Conservation (phyloP, 2,888 invertebrate species). For the Drosophila meridiana region DNA sequence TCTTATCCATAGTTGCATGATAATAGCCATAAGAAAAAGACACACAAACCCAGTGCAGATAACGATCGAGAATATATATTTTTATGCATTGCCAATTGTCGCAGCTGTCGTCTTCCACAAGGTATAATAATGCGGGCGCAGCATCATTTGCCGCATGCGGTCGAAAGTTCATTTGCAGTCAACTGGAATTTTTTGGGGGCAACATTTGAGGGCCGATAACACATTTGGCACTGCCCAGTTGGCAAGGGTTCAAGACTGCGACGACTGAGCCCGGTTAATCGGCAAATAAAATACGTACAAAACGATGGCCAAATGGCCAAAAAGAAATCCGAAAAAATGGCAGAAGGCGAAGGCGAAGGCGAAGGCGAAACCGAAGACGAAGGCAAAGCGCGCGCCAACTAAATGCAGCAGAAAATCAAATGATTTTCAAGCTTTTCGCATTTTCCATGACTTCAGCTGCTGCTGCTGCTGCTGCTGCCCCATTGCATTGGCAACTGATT, state of each 20-base stretch:
- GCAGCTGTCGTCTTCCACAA: constrained; percentile 2
- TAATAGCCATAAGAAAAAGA: not conserved
- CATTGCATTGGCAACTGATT: constrained; percentile 69
- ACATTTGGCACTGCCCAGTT: constrained; percentile 65
- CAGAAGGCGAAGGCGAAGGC: constrained; percentile 5
- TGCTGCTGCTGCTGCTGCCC: not conserved
- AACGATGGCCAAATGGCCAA: constrained; percentile 29
- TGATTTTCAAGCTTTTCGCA: constrained; percentile 56
- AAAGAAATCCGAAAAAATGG: not conserved
- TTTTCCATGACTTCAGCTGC: constrained; percentile 3
- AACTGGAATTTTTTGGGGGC: constrained; percentile 55
- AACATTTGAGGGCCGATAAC: constrained; percentile 54
- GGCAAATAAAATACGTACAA: constrained; percentile 60
- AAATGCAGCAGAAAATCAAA: constrained; percentile 76
- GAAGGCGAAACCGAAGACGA: too few relatives aligned
- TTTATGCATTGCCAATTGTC: constrained; percentile 1
- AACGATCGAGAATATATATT: constrained; percentile 5
- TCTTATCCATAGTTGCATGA: not conserved
- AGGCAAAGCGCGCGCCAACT: constrained; percentile 27
- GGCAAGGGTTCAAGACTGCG: constrained; percentile 60
- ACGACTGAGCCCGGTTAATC: constrained; percentile 69
- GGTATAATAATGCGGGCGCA: constrained; percentile 29
- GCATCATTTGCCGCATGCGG: constrained; percentile 34
- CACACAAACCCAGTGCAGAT: not conserved
- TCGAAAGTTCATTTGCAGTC: constrained; percentile 60